Conservation (phyloP, 2,113 vertebrate genomes). For the Aegotheles bennettii region DNA sequence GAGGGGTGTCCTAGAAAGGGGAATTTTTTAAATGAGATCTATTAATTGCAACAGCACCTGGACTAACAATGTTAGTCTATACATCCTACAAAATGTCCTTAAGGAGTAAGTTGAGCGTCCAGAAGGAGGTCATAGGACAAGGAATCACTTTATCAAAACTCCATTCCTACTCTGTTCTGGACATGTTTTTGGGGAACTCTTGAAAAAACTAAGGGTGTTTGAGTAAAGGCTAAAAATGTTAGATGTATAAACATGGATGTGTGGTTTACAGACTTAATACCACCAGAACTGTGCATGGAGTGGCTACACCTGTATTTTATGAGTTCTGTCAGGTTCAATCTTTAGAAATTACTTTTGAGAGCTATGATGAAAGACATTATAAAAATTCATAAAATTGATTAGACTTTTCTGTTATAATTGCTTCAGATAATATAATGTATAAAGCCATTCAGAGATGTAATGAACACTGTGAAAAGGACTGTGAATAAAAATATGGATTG, state of each 20-base stretch:
- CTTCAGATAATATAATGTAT: background rate
- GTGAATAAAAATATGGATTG: background rate
- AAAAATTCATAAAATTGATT: slow-evolving; percentile 1
- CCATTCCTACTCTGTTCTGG: background rate
- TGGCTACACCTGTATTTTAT: background rate
- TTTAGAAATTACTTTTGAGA: background rate
- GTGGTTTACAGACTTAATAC: background rate
- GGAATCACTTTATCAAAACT: background rate
- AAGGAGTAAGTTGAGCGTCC: background rate
- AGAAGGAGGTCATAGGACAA: background rate
- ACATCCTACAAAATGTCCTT: background rate
- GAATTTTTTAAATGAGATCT: background rate
- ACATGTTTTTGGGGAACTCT: background rate
- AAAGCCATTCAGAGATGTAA: background rate
- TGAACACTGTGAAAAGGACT: background rate
- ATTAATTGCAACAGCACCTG: background rate
- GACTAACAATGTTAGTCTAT: background rate
- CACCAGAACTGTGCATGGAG: background rate
- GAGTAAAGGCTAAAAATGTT: background rate
- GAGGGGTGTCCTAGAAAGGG: background rate
- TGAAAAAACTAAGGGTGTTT: background rate
- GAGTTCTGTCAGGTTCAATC: background rate
- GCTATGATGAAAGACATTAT: background rate
- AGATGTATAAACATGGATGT: background rate
- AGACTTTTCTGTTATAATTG: background rate